Base-by-base conservation (phyloP, 2,888 invertebrate genomes). In the Cryptus viduatorius region DNA sequence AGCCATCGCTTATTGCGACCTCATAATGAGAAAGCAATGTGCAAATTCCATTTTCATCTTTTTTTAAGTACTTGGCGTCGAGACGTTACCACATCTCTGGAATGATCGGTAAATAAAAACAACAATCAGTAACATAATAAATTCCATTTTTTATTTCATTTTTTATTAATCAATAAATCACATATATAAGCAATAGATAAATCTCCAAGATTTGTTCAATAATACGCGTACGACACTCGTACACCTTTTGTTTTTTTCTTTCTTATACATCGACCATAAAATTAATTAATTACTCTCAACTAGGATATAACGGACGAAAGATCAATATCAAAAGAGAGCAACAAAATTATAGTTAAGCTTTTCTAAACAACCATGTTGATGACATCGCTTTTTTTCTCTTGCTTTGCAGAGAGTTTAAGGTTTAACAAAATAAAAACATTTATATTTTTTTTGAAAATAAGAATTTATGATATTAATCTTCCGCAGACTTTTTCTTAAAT, bases 141-240 rank as follows among this genome's bases (percentile, higher is more conserved):
- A 56, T 12, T 56, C 56, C 8, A n/a, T n/a, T n/a, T n/a, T n/a
- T n/a, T n/a, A n/a, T 12, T 12, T 56, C 56, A 24, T 10, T 24
- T 56, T 24, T 8, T 56, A 56, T 56, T 24, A 4, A 56, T 56
- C 56, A 12, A 56, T 24, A 56, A 56, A 56, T 56, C 56, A 24
- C 56, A 3, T 24, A 24, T 19, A 24, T 19, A 53, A 10, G 8
- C 53, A 8, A 19, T 8, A 19, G 16, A 19, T 53, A 56, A 4
- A 5, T 56, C 56, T 56, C 56, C 56, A 56, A 8, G 56, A 56
- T 19, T 24, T 24, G 3, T 8, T 56, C 56, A 10, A 24, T 24
- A 56, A 56, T 56, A 56, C 10, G 56, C 10, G 24, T 24, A 56
- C 24, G 24, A 56, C 24, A 56, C 12, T 56, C 56, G 56, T 12